Conservation (phyloP, 2,797 vertebrate genomes). For the Oceanodroma leucorhoa region DNA sequence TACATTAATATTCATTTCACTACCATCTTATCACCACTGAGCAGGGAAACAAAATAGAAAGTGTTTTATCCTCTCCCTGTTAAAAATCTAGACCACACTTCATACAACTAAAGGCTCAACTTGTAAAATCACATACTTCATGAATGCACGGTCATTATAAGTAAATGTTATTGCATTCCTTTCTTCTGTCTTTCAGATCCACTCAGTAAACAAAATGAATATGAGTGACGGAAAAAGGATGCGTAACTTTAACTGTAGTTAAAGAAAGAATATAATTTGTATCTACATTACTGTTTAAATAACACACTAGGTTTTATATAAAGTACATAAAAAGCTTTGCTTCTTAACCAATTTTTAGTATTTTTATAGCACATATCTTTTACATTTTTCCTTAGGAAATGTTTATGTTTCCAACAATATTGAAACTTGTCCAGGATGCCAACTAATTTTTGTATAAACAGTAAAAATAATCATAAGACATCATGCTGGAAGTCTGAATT, state of each 20-base stretch:
- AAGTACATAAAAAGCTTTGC: not conserved
- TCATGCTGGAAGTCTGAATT: not conserved
- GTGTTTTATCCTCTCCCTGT: not conserved
- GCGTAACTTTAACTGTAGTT: not conserved
- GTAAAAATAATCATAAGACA: not conserved
- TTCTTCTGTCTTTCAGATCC: not conserved
- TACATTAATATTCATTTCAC: not conserved
- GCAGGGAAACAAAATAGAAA: not conserved
- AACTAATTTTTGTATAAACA: not conserved
- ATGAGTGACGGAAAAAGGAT: not conserved
- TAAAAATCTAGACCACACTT: not conserved
- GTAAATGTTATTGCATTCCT: not conserved
- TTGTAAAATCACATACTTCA: not conserved
- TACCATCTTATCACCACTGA: not conserved
- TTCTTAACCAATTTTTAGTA: not conserved
- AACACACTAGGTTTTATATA: not conserved
- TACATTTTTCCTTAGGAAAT: not conserved
- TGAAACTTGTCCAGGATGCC: not conserved
- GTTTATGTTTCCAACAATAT: not conserved
- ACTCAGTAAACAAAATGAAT: not conserved
- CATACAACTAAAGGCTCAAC: not conserved
- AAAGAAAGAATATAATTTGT: not conserved
- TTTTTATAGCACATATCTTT: not conserved
- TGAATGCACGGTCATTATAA: not conserved
- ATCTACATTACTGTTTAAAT: not conserved